phyloP scores from a whole-genome alignment of 2,888 invertebrate genomes.

The Halictus quadricinctus region DNA sequence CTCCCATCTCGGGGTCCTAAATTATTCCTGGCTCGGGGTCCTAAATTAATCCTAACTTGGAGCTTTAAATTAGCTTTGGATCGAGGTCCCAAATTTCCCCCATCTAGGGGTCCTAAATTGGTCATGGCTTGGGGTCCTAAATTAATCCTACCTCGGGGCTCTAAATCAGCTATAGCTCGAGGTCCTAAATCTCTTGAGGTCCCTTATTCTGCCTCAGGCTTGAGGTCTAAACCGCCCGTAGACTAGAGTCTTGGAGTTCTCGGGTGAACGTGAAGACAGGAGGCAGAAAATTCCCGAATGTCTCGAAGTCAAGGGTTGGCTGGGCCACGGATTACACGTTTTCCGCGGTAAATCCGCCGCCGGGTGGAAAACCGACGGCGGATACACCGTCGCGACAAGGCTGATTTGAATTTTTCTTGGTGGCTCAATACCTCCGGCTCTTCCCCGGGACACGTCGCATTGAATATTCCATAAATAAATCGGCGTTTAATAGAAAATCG shows the following conservation, averaged over 20 bases:
- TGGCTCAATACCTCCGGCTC: conserved; percentile 42
- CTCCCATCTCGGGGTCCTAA: too few species aligned
- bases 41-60: too few species aligned
- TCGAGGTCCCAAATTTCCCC: too few species aligned
- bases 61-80: too few species aligned
- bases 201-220: background rate
- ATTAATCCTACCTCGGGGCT: too few species aligned
- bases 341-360: conserved; percentile 28
- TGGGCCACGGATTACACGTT: conserved; percentile 45
- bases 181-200: background rate
- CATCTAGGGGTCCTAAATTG: too few species aligned
- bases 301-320: conserved; percentile 20
- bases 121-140: too few species aligned
- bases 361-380: conserved; percentile 30
- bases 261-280: background rate
- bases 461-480: conserved; percentile 82
- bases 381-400: conserved; percentile 58
- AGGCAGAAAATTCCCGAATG: conserved; percentile 20
- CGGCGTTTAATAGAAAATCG: conserved; percentile 81
- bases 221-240: background rate
- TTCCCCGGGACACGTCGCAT: conserved; percentile 69
- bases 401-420: conserved; percentile 77
- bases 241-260: background rate
- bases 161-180: too few species aligned
- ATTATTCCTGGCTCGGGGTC: too few species aligned